Percentiles rank a stretch among this genome's conserved stretches.
These are phyloP conservation scores for Laterallus jamaicensis DNA, from an alignment of 2,113 vertebrate genomes.

Conservation along the genomic window DNA sequence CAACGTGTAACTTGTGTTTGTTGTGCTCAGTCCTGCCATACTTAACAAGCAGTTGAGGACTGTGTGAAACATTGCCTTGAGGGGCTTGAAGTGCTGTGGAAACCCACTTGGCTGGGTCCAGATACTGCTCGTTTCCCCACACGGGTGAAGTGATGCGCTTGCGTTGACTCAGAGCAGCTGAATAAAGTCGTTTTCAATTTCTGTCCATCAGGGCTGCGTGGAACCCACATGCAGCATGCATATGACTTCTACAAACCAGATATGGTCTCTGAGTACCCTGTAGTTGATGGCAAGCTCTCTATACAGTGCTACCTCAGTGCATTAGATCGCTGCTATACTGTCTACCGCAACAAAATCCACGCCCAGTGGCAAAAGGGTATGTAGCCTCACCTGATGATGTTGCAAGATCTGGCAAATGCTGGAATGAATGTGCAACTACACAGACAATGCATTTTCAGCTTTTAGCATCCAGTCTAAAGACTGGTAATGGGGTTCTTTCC, in stretches of 20 bases:
- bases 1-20: neutral
- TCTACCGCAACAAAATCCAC: constrained; percentile 92
- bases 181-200: neutral
- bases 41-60: neutral
- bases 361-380: constrained; percentile 94
- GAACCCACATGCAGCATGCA: constrained; percentile 96
- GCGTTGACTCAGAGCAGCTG: neutral
- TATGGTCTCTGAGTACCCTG: constrained; percentile 94
- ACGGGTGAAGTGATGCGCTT: rapidly evolving
- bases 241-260: constrained; percentile 99
- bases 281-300: constrained; percentile 95
- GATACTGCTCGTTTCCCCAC: neutral
- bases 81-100: neutral
- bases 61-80: neutral
- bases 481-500: neutral
- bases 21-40: rapidly evolving
- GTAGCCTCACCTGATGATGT: neutral
- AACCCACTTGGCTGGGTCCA: neutral
- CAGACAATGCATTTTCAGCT: neutral
- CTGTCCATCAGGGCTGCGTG: constrained; percentile 83
- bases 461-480: neutral
- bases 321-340: constrained; percentile 91
- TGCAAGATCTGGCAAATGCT: neutral
- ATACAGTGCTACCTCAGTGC: constrained; percentile 98
- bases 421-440: neutral